These are phyloP conservation scores for Centropyge bicolor DNA, from an alignment of 2,797 vertebrate species.

Conservation along the genomic window DNA sequence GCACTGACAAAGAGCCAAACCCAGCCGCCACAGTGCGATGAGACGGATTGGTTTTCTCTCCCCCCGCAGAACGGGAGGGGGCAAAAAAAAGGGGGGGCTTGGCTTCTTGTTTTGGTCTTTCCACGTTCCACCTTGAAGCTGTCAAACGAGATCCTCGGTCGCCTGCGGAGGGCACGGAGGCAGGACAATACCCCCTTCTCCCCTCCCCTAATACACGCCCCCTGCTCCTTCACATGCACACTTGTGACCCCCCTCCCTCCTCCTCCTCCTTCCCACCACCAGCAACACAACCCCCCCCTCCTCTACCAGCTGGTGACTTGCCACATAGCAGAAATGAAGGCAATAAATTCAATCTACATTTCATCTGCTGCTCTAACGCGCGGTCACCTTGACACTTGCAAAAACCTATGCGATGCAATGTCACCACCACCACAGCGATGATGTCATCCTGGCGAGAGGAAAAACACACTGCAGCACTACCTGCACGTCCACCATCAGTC, in stretches of 20 bases:
- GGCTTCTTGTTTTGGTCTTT: conserved; percentile 87
- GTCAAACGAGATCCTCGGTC: conserved; percentile 87
- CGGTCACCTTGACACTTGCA: conserved; percentile 70
- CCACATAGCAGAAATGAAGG: conserved; percentile 67
- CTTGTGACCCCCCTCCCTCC: conserved; percentile 47
- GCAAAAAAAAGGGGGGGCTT: conserved; percentile 33
- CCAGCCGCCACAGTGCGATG: conserved; percentile 88
- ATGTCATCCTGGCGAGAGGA: conserved; percentile 68
- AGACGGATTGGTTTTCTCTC: conserved; percentile 79
- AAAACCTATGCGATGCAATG: conserved; percentile 41
- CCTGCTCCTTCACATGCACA: conserved; percentile 65
- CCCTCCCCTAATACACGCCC: conserved; percentile 80
- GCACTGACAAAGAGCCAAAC: conserved; percentile 92
- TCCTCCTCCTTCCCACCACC: conserved; percentile 26
- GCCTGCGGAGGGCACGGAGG: conserved; percentile 81
- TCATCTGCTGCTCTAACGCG: conserved; percentile 25
- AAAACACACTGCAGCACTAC: conserved; percentile 68
- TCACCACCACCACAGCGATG: conserved; percentile 61
- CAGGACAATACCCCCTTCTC: conserved; percentile 80
- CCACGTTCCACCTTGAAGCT: conserved; percentile 90
- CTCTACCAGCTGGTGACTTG: conserved; percentile 72
- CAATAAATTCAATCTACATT: conserved; percentile 54
- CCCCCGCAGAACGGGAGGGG: conserved; percentile 52
- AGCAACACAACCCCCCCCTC: conserved; percentile 51
- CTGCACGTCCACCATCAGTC: conserved; percentile 50